Conservation (phyloP, 2,797 vertebrate genomes). For the Carapus acus region DNA sequence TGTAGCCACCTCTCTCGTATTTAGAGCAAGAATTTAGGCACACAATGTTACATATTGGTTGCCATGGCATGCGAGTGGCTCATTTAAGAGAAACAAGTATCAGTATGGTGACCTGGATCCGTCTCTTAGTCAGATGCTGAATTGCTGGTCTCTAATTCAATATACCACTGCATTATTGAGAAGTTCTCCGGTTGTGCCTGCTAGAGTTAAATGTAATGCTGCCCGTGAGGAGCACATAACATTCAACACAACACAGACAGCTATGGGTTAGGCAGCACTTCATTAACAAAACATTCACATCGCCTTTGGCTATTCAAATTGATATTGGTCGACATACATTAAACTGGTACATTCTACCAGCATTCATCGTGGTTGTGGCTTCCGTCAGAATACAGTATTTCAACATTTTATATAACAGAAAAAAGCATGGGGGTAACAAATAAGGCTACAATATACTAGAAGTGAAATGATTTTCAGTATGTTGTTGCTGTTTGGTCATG, state of each 20-base stretch:
- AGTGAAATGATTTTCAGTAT: too few species aligned
- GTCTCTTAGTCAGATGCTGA: conserved; percentile 22
- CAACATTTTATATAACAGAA: too few species aligned
- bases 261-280: conserved; percentile 6
- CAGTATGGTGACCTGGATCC: conserved; percentile 2
- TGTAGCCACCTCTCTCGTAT: too few species aligned
- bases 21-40: too few species aligned
- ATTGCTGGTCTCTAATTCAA: conserved; percentile 35
- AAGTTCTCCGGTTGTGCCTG: conserved; percentile 34
- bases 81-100: neutral
- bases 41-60: too few species aligned
- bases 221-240: conserved; percentile 29
- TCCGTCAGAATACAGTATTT: too few species aligned
- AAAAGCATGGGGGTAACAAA: too few species aligned
- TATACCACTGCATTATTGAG: conserved; percentile 59
- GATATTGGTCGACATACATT: too few species aligned
- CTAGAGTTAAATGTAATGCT: conserved; percentile 33
- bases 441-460: too few species aligned
- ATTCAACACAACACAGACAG: conserved; percentile 12
- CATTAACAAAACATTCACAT: neutral
- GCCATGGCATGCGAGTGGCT: neutral
- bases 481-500: too few species aligned
- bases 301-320: neutral
- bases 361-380: too few species aligned
- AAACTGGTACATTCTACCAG: too few species aligned